Evolutionary conservation across 2,113 vertebrate species (phyloP).

Genomic region (Halichoerus grypus): DNA sequence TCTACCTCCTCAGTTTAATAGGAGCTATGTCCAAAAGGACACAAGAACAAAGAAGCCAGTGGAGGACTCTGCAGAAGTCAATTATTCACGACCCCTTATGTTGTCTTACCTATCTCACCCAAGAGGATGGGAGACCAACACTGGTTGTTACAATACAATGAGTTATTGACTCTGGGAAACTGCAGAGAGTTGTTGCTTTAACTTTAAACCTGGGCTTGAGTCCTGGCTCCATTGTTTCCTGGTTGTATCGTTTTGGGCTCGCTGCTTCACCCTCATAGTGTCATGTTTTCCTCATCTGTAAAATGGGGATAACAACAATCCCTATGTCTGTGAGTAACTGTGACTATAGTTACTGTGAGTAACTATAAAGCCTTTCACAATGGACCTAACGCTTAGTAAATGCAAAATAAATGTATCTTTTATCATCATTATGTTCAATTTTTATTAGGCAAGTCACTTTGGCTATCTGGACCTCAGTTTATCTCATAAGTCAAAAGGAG

Average conservation of each 20-base stretch:
- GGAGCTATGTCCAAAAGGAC: neutral
- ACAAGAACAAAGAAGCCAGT: neutral
- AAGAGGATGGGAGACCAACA: neutral
- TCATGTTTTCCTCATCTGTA: conserved; percentile 1
- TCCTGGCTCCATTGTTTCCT: neutral
- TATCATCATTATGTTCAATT: neutral
- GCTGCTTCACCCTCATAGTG: neutral
- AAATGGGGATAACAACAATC: neutral
- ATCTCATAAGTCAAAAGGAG: neutral
- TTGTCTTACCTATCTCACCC: neutral
- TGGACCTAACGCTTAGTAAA: neutral
- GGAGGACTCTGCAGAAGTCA: neutral
- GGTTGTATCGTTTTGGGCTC: neutral
- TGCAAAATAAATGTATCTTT: neutral
- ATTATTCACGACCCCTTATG: neutral
- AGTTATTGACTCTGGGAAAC: neutral
- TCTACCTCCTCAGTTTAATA: neutral
- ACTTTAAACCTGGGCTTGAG: neutral
- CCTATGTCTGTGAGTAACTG: neutral
- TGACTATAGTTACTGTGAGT: neutral
- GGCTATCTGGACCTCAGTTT: neutral
- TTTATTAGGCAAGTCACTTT: neutral
- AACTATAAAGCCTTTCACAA: neutral
- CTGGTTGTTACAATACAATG: too few species aligned
- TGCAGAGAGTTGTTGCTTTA: neutral